Evolutionary conservation across 2,797 vertebrate species (phyloP), one percentile per base, ranked within the genome.

Genomic region (Aplochiton taeniatus): DNA sequence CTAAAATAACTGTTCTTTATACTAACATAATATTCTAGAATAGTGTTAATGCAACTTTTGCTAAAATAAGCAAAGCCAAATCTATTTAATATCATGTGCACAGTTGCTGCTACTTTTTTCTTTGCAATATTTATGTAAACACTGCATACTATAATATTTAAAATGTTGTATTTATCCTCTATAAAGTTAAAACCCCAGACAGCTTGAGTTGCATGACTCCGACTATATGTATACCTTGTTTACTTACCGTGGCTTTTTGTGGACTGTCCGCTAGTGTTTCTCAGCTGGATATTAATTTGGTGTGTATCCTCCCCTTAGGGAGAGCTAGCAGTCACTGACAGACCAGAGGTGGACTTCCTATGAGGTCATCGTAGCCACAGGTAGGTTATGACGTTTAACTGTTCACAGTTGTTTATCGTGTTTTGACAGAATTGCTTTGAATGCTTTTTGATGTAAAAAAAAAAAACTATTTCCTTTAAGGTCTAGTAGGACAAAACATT

Each of bases 141-240:
- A 83, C 85, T 89, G 81, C 79, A 82, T 87, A 84, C 66, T 81
- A 83, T 88, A 85, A 84, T 82, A 65, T 83, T 77, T 65, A 80
- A 68, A 83, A 71, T 60, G 76, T 84, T 85, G 68, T 78, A 77
- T 74, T 71, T 81, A 70, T 85, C 11, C 8, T 44, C n/a, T 48
- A 78, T 69, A 78, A 68, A 78, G 72, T 81, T 78, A 83, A 77
- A 61, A 66, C 68, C 81, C 72, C 68, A 65, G 69, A 80, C 82
- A 90, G 91, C 91, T 92, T 87, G 92, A 95, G 89, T 95, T 96
- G 95, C 96, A 96, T 97, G 95, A 92, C 91, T 92, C 81, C 77
- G 84, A 77, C 74, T 88, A 81, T 77, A 6, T 31, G 2, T 31
- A 31, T 31, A 31, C 31, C 31, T 31, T 31, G 31, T 6, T 31